Conservation (phyloP, 2,888 invertebrate genomes). For the Temnothorax unifasciatus region DNA sequence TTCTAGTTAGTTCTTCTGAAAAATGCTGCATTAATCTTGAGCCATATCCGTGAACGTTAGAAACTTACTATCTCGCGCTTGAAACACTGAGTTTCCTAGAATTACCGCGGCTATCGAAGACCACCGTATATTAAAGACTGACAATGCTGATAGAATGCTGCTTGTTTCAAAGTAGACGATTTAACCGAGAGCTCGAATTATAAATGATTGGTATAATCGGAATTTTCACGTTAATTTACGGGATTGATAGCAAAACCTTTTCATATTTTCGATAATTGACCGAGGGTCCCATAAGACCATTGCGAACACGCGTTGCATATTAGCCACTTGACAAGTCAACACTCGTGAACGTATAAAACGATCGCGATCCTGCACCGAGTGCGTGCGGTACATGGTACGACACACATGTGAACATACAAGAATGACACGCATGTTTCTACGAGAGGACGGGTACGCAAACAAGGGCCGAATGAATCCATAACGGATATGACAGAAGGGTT, state of each 20-base stretch:
- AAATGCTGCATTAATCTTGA: constrained; percentile 45
- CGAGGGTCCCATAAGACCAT: constrained; percentile 8
- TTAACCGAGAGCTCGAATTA: background rate
- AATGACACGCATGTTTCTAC: background rate
- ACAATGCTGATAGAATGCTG: background rate
- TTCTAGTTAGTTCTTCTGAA: constrained; percentile 38
- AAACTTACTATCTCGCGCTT: constrained; percentile 22
- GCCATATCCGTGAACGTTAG: constrained; percentile 28
- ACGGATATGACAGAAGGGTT: constrained; percentile 80
- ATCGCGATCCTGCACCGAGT: constrained; percentile 52
- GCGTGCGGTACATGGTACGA: background rate
- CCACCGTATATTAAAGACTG: constrained; percentile 11
- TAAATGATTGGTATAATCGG: background rate
- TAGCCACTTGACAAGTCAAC: constrained; percentile 30
- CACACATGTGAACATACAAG: background rate
- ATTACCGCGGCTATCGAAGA: constrained; percentile 5
- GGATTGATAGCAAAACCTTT: background rate
- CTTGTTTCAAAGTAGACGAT: background rate
- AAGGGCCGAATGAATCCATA: constrained; percentile 74
- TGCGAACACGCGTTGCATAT: constrained; percentile 11
- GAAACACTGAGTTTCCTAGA: constrained; percentile 11
- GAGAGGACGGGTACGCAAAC: constrained; percentile 21
- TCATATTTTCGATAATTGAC: background rate
- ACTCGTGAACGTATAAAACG: constrained; percentile 24
- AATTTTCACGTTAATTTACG: background rate